Evolutionary conservation across 1,140 invertebrate species (phyloP).

Genomic region (Batillaria attramentaria): DNA sequence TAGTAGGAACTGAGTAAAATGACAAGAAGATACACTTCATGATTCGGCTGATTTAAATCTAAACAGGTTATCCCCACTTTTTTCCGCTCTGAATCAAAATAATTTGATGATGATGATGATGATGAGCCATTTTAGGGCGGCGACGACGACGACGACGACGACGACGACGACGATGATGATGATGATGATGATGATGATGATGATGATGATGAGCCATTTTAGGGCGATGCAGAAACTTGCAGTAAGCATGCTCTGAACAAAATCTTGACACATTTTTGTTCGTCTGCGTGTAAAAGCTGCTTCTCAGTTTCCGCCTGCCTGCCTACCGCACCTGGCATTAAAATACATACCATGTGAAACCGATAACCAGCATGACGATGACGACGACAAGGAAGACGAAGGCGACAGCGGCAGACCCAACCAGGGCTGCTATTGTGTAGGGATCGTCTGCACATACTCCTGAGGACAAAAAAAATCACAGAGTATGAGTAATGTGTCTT

Average conservation of each 20-base stretch:
- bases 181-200: neutral
- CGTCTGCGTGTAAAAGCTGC: no score
- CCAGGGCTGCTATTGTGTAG: neutral
- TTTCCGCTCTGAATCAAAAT: neutral
- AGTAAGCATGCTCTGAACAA: no score
- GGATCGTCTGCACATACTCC: neutral
- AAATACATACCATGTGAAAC: no score
- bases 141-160: neutral
- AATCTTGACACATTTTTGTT: no score
- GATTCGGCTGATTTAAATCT: no score
- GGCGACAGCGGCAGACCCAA: neutral
- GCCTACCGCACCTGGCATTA: no score
- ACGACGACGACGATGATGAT: neutral
- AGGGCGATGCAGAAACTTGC: neutral
- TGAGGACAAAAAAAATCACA: no score
- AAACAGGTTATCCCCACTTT: no score
- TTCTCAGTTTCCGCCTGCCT: no score
- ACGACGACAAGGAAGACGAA: conserved; percentile 14
- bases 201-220: neutral
- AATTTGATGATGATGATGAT: neutral
- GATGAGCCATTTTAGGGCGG: neutral
- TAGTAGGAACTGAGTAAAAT: neutral
- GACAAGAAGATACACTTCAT: no score
- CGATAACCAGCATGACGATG: neutral
- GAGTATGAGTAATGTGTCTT: no score